Evolutionary conservation across 2,888 invertebrate species (phyloP).

Genomic region (Acleris cristana): DNA sequence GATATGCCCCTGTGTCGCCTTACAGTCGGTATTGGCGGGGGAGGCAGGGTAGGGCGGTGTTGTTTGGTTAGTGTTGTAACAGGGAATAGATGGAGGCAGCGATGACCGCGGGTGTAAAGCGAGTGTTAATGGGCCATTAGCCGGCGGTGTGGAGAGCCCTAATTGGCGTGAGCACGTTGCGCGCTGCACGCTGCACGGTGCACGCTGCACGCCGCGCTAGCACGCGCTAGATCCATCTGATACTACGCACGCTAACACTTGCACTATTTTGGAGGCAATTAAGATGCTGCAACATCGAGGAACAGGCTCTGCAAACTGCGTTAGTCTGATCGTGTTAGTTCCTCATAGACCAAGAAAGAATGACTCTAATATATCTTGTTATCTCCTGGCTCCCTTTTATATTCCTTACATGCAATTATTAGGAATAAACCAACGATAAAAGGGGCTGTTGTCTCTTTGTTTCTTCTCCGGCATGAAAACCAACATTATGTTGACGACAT

Average conservation of each 20-base stretch:
- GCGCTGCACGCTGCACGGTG: slow-evolving; percentile 45
- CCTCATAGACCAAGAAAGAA: too few species aligned
- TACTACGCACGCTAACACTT: slow-evolving; percentile 65
- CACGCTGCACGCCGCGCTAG: slow-evolving; percentile 40
- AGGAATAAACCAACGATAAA: too few species aligned
- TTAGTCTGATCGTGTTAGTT: too few species aligned
- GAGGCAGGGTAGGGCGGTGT: slow-evolving; percentile 42
- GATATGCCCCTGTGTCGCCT: slow-evolving; percentile 46
- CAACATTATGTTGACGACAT: too few species aligned
- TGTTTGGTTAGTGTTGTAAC: slow-evolving; percentile 41
- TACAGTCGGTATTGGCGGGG: slow-evolving; percentile 41
- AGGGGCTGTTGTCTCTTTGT: too few species aligned
- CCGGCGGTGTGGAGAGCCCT: slow-evolving; percentile 61
- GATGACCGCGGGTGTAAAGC: slow-evolving; percentile 59
- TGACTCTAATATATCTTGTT: too few species aligned
- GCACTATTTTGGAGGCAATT: slow-evolving; percentile 37
- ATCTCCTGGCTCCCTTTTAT: too few species aligned
- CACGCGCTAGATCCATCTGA: slow-evolving; percentile 58
- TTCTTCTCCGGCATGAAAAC: too few species aligned
- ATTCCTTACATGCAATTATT: too few species aligned
- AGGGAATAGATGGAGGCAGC: slow-evolving; percentile 61
- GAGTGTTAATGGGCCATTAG: slow-evolving; percentile 81
- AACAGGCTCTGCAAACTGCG: background rate
- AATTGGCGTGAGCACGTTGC: slow-evolving; percentile 59
- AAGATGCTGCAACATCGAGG: slow-evolving; percentile 8